Evolutionary conservation across 2,888 invertebrate species (phyloP).

Genomic region (Neoitamus cyanurus): DNA sequence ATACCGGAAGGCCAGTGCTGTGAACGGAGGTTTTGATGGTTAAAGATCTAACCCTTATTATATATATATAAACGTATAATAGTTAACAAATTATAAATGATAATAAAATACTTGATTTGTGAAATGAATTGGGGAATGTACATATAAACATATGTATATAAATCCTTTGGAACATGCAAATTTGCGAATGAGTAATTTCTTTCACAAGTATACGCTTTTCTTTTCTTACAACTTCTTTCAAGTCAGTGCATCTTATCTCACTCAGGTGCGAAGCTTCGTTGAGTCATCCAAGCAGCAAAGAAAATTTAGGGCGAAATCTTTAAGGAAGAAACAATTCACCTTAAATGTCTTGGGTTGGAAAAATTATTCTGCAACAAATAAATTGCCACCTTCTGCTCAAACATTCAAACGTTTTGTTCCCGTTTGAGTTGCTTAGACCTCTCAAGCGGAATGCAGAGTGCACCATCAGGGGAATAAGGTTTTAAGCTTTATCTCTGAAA

Average conservation of each 20-base stretch:
- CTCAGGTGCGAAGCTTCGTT: constrained; percentile 40
- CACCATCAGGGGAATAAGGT: constrained; percentile 4
- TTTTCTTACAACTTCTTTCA: constrained; percentile 34
- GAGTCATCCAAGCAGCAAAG: constrained; percentile 38
- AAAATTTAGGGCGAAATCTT: constrained; percentile 16
- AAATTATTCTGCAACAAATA: constrained; percentile 42
- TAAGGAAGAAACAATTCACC: constrained; percentile 23
- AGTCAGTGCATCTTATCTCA: constrained; percentile 35
- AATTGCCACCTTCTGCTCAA: constrained; percentile 39
- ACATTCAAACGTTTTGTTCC: not conserved
- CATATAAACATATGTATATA: too few relatives aligned
- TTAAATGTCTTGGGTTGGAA: constrained; percentile 24
- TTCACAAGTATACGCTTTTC: not conserved
- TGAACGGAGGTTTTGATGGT: too few relatives aligned
- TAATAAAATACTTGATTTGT: too few relatives aligned
- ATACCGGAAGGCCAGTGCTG: too few relatives aligned
- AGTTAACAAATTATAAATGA: too few relatives aligned
- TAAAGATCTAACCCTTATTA: too few relatives aligned
- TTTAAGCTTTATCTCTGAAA: not conserved
- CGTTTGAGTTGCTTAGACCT: not conserved
- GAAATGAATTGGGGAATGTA: too few relatives aligned
- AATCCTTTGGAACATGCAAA: not conserved
- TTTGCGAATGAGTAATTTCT: constrained; percentile 35
- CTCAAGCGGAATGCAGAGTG: not conserved
- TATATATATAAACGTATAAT: too few relatives aligned